Evolutionary conservation across 2,888 invertebrate genomes (phyloP).

Genomic region (Rotaria macrura): DNA sequence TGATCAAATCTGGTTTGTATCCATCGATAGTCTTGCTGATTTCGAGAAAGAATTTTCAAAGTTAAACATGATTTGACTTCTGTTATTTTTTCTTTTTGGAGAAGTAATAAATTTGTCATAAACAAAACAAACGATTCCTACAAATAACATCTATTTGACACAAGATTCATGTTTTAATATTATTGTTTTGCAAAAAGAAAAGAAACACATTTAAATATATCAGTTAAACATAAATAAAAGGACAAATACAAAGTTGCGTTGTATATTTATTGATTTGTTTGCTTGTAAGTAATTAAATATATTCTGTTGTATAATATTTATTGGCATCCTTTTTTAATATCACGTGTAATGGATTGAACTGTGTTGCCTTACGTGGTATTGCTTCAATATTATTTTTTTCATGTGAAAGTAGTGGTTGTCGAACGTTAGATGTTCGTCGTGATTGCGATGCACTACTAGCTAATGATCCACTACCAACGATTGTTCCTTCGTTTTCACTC

Average conservation of each 20-base stretch:
- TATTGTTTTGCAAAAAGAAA: background rate
- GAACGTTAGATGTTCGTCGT: background rate
- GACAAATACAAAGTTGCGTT: no score
- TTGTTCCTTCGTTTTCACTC: background rate
- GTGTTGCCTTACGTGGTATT: background rate
- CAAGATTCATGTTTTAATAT: background rate
- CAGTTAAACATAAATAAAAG: background rate
- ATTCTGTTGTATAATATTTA: constrained; percentile 11
- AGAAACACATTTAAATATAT: background rate
- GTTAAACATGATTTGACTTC: background rate
- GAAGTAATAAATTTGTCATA: background rate
- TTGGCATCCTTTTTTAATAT: constrained; percentile 15
- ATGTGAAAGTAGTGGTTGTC: background rate
- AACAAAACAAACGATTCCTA: background rate
- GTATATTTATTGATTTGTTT: background rate
- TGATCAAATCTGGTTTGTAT: background rate
- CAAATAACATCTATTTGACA: background rate
- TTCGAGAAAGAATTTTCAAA: background rate
- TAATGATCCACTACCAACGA: background rate
- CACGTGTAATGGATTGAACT: background rate
- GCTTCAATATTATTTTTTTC: background rate
- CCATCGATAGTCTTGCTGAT: background rate
- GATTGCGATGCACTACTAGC: background rate
- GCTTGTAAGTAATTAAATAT: background rate
- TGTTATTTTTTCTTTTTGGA: no score